Base-by-base conservation (phyloP, 2,113 vertebrate species). In the Ia io region DNA sequence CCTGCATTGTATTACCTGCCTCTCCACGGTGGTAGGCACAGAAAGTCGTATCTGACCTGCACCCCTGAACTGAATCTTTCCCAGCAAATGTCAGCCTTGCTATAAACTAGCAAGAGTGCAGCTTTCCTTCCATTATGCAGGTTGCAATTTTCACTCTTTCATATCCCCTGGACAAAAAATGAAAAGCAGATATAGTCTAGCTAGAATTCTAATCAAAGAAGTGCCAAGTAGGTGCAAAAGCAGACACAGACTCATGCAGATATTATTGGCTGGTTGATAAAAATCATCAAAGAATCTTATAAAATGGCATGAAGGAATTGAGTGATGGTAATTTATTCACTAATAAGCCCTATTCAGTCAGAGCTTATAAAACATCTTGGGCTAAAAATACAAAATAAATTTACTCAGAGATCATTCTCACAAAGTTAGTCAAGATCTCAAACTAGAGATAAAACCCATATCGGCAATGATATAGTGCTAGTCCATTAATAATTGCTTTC, bases 271-370 rank as follows among this genome's bases (percentile, higher is more conserved):
- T 71, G 9, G 61, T 47, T 69, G 77, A 32, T 85, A 22, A 93
- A 94, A 93, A 40, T 89, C 30, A 49, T 77, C 74, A 65, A 80
- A 85, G 73, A 23, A 20, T 71, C 95, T 86, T 88, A 71, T 76
- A 61, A 92, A 78, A 44, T 51, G 44, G 65, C 47, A 9, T 23
- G 30, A 86, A 87, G 65, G 71, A 88, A 84, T 2, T 69, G 51
- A 94, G 9, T 84, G 37, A 86, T 44, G n/a, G n/a, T 65, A 30
- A 84, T 65, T 6, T 61, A 44, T 56, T 96, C 49, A 30, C 28
- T 82, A 47, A 77, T 73, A 42, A 30, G 22, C n/a, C 77, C 20
- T 94, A 42, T 28, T 59, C 22, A 86, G n/a, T 86, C 79, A 76
- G n/a, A 23, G 32, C 56, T 70, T 32, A 1, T 30, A 87, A 94